These are phyloP conservation scores for Eustalomyia histrio DNA, from an alignment of 2,888 invertebrate genomes.

Conservation along the genomic window DNA sequence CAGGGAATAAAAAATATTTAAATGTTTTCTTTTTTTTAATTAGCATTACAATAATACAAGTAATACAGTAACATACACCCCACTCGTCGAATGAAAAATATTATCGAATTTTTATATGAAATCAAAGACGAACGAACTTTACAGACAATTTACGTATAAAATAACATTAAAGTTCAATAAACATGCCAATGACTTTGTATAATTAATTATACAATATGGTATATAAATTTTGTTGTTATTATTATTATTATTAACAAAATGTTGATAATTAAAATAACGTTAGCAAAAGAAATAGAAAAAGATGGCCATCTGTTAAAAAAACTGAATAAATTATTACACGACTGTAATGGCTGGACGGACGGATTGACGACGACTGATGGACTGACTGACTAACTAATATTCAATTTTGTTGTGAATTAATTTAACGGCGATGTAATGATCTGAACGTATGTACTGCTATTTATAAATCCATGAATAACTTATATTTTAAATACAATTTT, in stretches of 20 bases:
- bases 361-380: background rate
- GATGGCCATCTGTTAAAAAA: conserved; percentile 16
- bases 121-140: background rate
- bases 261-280: conserved; percentile 17
- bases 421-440: conserved; percentile 26
- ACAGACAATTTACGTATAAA: background rate
- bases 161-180: conserved; percentile 41
- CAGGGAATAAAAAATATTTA: background rate
- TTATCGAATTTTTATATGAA: background rate
- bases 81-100: background rate
- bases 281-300: conserved; percentile 8
- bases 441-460: background rate
- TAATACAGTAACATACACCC: conserved; percentile 12
- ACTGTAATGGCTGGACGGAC: no score
- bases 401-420: conserved; percentile 21
- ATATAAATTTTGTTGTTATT: no score
- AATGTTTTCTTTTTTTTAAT: no score
- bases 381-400: background rate
- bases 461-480: background rate
- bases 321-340: conserved; percentile 26
- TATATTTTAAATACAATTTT: background rate
- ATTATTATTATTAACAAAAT: conserved; percentile 1
- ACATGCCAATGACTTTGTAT: conserved; percentile 46
- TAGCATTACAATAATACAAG: conserved; percentile 34
- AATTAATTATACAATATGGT: conserved; percentile 44